Conservation (phyloP, 2,113 vertebrate species). For the Datnioides undecimradiatus region DNA sequence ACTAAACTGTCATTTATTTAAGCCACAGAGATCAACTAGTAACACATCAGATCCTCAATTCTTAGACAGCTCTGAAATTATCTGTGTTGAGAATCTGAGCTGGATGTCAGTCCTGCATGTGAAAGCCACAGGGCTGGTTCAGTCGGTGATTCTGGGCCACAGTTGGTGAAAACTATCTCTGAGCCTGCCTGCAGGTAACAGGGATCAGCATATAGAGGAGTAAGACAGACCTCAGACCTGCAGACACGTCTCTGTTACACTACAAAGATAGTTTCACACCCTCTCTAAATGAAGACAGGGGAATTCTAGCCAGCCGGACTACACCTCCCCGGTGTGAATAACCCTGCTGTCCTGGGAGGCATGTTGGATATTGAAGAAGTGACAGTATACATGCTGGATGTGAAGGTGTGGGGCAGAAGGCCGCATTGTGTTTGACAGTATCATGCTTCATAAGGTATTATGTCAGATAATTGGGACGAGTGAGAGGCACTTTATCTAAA, state of each 20-base stretch:
- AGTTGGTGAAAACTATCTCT: conserved; percentile 64
- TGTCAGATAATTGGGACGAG: conserved; percentile 54
- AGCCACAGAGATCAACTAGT: background rate
- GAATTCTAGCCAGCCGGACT: conserved; percentile 27
- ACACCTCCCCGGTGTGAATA: conserved; percentile 14
- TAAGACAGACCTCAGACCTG: conserved; percentile 28
- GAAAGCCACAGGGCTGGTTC: conserved; percentile 15
- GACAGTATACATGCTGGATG: conserved; percentile 10
- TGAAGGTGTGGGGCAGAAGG: conserved; percentile 44
- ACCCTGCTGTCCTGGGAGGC: conserved; percentile 20
- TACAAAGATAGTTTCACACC: conserved; percentile 62
- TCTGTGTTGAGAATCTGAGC: conserved; percentile 35
- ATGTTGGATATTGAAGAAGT: conserved; percentile 32
- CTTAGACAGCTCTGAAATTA: conserved; percentile 14
- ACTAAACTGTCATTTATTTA: background rate
- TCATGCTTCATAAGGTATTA: conserved; percentile 41
- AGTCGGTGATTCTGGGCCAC: conserved; percentile 25
- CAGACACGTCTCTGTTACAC: conserved; percentile 59
- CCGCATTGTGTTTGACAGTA: conserved; percentile 40
- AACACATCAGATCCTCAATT: conserved; percentile 4
- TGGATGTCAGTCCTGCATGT: conserved; percentile 25
- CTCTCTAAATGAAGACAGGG: conserved; percentile 24
- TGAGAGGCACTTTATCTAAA: conserved; percentile 58
- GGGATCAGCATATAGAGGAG: conserved; percentile 46
- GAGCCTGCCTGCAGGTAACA: conserved; percentile 62